Evolutionary conservation across 2,888 invertebrate genomes (phyloP).

Genomic region (Hirtodrosophila trivittata): DNA sequence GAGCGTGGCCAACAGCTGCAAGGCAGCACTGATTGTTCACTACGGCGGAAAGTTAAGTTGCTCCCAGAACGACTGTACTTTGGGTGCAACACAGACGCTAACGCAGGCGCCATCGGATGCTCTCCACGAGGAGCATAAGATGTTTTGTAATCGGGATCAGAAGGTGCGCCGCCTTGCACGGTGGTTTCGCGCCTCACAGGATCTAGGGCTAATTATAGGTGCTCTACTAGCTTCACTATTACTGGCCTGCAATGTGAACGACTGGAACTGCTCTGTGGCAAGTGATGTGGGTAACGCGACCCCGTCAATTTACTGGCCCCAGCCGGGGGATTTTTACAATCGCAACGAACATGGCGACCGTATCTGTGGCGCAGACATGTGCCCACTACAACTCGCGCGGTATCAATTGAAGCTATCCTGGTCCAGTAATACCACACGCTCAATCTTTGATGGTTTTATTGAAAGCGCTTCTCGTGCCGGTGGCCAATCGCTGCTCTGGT

Average conservation of each 20-base stretch:
- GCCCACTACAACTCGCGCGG: conserved; percentile 80
- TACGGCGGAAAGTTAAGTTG: conserved; percentile 83
- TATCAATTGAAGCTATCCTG: conserved; percentile 8
- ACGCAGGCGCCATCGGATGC: conserved; percentile 65
- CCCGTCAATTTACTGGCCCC: conserved; percentile 54
- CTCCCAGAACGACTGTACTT: conserved; percentile 81
- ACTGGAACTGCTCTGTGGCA: conserved; percentile 75
- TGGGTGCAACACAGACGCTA: conserved; percentile 39
- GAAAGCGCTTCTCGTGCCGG: conserved; percentile 72
- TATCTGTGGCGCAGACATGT: conserved; percentile 86
- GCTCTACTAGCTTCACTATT: conserved; percentile 85
- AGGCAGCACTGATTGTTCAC: conserved; percentile 81
- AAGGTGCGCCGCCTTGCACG: conserved; percentile 85
- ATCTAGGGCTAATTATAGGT: conserved; percentile 86
- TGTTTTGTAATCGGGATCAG: conserved; percentile 83
- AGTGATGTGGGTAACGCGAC: conserved; percentile 18
- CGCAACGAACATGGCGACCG: conserved; percentile 85
- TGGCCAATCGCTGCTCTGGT: conserved; percentile 76
- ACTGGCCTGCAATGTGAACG: conserved; percentile 82
- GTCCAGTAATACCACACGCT: conserved; percentile 31
- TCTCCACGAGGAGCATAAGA: conserved; percentile 82
- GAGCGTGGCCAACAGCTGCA: conserved; percentile 83
- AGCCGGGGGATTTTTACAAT: conserved; percentile 85
- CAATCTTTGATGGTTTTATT: conserved; percentile 78
- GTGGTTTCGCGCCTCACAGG: conserved; percentile 86